These are phyloP conservation scores for Hippocampus kuda DNA, from an alignment of 2,797 vertebrate species.

Conservation along the genomic window DNA sequence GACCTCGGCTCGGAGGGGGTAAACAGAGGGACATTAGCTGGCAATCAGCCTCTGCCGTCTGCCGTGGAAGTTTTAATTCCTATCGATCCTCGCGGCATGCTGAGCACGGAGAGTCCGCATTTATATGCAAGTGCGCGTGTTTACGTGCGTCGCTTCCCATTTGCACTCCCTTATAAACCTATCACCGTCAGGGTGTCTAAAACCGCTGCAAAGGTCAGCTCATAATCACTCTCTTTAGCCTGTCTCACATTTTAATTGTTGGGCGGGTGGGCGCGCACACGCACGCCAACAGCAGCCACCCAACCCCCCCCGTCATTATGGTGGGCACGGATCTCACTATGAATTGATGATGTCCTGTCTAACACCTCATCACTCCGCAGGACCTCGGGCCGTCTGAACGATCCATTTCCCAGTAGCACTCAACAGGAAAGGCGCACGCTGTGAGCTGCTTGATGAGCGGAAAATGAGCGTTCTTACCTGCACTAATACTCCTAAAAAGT, in stretches of 20 bases:
- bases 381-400: conserved; percentile 59
- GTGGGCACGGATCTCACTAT: conserved; percentile 60
- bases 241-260: conserved; percentile 70
- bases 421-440: conserved; percentile 48
- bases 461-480: conserved; percentile 61
- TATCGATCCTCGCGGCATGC: conserved; percentile 45
- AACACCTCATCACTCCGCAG: conserved; percentile 63
- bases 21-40: conserved; percentile 58
- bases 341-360: conserved; percentile 70
- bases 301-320: conserved; percentile 37
- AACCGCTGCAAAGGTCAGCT: conserved; percentile 71
- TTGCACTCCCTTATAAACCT: conserved; percentile 55
- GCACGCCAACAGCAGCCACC: conserved; percentile 28
- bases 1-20: conserved; percentile 24
- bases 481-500: conserved; percentile 51
- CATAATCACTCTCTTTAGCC: conserved; percentile 71
- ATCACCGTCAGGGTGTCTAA: conserved; percentile 57
- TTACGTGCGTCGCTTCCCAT: conserved; percentile 45
- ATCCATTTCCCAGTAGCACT: conserved; percentile 56
- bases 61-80: conserved; percentile 58
- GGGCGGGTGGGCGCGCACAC: conserved; percentile 16
- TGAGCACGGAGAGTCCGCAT: neutral
- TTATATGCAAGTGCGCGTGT: conserved; percentile 12
- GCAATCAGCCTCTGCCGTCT: conserved; percentile 52
- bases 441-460: conserved; percentile 56